These are phyloP conservation scores for Nowickia ferox DNA, from an alignment of 2,888 invertebrate genomes.

Conservation along the genomic window DNA sequence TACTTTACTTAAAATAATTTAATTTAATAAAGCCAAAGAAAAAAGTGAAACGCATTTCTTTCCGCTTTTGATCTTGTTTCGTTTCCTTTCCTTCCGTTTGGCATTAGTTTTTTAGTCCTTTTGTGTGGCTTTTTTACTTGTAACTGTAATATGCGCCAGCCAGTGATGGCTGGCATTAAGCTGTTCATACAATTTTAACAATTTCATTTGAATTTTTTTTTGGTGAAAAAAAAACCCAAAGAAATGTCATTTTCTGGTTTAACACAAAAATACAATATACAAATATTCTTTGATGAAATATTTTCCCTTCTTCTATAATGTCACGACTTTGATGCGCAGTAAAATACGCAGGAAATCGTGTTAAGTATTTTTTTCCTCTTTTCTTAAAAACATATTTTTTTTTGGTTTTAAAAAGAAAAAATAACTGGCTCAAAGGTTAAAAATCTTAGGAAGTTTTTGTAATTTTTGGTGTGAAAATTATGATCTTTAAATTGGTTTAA, in stretches of 20 bases:
- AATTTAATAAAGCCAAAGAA: constrained; percentile 63
- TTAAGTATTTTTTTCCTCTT: constrained; percentile 41
- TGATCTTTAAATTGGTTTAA: constrained; percentile 44
- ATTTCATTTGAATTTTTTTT: constrained; percentile 45
- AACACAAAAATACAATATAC: constrained; percentile 73
- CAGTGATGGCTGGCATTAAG: constrained; percentile 5
- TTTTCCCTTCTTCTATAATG: constrained; percentile 24
- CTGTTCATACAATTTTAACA: constrained; percentile 50
- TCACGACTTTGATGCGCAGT: constrained; percentile 11
- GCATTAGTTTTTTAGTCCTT: constrained; percentile 53
- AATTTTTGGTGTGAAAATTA: constrained; percentile 49
- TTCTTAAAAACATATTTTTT: constrained; percentile 16
- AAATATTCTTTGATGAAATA: constrained; percentile 61
- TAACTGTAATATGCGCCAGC: neutral
- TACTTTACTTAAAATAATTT: constrained; percentile 73
- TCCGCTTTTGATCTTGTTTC: constrained; percentile 73
- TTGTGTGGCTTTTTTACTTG: constrained; percentile 27
- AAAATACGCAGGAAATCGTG: constrained; percentile 56
- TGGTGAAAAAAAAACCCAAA: constrained; percentile 70
- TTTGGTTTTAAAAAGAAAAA: constrained; percentile 9
- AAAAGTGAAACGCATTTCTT: constrained; percentile 68
- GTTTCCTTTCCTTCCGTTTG: constrained; percentile 64
- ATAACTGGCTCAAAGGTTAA: constrained; percentile 7
- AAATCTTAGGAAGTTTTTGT: neutral
- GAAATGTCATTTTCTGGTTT: constrained; percentile 74